Evolutionary conservation across 2,888 invertebrate genomes (phyloP).

Genomic region (Bruchidius siliquastri): DNA sequence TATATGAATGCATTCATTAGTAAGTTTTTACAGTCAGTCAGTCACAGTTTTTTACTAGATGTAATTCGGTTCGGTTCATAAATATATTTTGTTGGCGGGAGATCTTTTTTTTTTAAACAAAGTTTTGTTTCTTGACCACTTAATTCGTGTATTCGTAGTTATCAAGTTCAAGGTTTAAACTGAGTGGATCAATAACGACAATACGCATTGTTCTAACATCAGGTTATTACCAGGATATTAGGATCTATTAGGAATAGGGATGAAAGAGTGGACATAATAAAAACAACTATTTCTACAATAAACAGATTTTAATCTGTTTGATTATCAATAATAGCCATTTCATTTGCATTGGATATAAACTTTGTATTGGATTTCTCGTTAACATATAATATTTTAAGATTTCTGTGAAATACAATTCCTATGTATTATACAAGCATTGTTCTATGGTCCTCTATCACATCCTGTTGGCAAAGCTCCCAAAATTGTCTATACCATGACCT

Average conservation of each 20-base stretch:
- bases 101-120: no score
- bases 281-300: background rate
- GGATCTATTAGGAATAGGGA: background rate
- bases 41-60: no score
- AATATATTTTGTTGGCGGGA: no score
- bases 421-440: background rate
- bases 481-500: background rate
- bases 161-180: no score
- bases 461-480: background rate
- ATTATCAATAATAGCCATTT: background rate
- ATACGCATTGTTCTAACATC: no score
- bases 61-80: no score
- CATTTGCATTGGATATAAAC: background rate
- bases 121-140: no score
- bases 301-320: background rate
- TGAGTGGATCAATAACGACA: no score
- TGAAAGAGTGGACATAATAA: slow-evolving; percentile 5
- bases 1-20: no score
- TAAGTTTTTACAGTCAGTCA: no score
- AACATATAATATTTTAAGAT: background rate
- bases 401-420: background rate
- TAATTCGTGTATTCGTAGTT: no score
- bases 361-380: background rate
- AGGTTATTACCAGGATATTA: no score
- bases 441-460: background rate